These are phyloP conservation scores for Aspidapion aeneum DNA, from an alignment of 2,888 invertebrate species.

Conservation along the genomic window DNA sequence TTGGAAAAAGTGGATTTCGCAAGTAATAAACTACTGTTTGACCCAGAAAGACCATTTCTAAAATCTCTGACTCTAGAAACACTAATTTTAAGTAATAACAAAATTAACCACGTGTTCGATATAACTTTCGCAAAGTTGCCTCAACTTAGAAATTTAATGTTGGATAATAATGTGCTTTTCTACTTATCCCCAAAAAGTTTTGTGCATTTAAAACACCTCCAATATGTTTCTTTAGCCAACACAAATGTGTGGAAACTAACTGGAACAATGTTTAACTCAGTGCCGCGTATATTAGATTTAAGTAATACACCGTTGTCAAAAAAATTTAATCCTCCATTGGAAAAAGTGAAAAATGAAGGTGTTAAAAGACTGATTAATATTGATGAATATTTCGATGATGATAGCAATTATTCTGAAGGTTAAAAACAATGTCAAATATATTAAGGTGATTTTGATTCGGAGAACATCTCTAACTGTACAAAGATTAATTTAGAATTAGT, in stretches of 20 bases:
- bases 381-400: slow-evolving; percentile 38
- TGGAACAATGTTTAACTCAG: slow-evolving; percentile 40
- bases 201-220: slow-evolving; percentile 37
- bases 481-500: no score
- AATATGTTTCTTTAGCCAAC: slow-evolving; percentile 42
- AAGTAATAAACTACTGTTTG: slow-evolving; percentile 40
- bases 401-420: not conserved
- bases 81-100: slow-evolving; percentile 40
- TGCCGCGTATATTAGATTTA: slow-evolving; percentile 42
- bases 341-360: slow-evolving; percentile 38
- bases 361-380: slow-evolving; percentile 37
- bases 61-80: slow-evolving; percentile 40
- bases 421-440: no score
- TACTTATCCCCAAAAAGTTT: slow-evolving; percentile 40
- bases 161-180: slow-evolving; percentile 40
- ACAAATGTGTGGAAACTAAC: slow-evolving; percentile 42
- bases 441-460: no score
- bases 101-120: slow-evolving; percentile 42
- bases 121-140: slow-evolving; percentile 41
- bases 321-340: slow-evolving; percentile 43
- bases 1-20: slow-evolving; percentile 41
- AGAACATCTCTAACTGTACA: no score
- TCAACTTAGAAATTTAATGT: slow-evolving; percentile 39
- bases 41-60: slow-evolving; percentile 38
- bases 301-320: slow-evolving; percentile 42